A percentile compares a stretch with the other conserved stretches of the same genome.
Evolutionary conservation across 2,113 vertebrate species (phyloP).

Genomic region (Triplophysa siluroides): DNA sequence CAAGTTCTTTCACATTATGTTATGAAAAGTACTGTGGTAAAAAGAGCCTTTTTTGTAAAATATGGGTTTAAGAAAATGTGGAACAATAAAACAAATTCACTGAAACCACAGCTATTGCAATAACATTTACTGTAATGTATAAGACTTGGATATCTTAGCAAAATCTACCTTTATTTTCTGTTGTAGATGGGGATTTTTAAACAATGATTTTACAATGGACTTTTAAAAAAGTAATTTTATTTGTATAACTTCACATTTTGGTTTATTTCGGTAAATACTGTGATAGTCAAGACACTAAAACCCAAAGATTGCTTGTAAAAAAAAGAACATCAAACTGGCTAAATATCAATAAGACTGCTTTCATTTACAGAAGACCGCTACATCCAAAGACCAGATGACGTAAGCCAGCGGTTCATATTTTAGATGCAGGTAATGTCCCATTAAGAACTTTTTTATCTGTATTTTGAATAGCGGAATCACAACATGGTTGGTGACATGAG

Average conservation of each 20-base stretch:
- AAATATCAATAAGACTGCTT: background rate
- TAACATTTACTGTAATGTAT: background rate
- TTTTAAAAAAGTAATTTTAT: no score
- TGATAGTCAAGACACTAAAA: background rate
- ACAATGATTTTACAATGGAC: no score
- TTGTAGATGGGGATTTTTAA: background rate
- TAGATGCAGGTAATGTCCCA: background rate
- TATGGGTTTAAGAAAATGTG: background rate
- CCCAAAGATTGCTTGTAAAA: background rate
- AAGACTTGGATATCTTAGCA: background rate
- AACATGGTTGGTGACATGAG: background rate
- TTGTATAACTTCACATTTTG: background rate
- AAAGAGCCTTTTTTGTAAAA: no score
- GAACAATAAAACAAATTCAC: background rate
- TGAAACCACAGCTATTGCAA: background rate
- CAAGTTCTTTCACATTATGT: background rate
- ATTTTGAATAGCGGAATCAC: background rate
- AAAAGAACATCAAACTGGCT: background rate
- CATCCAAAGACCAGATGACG: constrained; percentile 20
- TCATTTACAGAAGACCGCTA: background rate
- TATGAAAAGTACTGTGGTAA: background rate
- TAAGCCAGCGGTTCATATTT: constrained; percentile 1
- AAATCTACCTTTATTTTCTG: background rate
- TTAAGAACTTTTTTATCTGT: background rate
- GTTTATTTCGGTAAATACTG: background rate